Conservation (phyloP, 1,140 invertebrate genomes). For the Rhyzopertha dominica region DNA sequence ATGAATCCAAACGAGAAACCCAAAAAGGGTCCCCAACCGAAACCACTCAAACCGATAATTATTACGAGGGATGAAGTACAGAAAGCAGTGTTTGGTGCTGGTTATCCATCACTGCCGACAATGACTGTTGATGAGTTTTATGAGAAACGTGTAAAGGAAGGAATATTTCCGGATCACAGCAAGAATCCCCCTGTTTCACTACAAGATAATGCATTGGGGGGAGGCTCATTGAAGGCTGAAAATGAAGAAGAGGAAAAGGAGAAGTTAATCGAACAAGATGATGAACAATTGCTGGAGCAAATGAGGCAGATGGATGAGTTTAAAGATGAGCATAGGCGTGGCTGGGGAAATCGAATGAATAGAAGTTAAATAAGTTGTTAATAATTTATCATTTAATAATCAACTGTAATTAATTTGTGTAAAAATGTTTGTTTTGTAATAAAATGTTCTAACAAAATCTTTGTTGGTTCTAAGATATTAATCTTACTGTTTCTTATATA, state of each 20-base stretch:
- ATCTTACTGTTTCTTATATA: too few species aligned
- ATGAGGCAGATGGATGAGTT: constrained; percentile 82
- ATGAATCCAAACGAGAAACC: constrained; percentile 45
- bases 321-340: constrained; percentile 83
- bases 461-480: too few species aligned
- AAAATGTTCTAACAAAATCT: too few species aligned
- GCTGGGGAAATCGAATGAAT: constrained; percentile 84
- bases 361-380: constrained; percentile 71
- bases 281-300: constrained; percentile 63
- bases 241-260: constrained; percentile 56
- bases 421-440: too few species aligned
- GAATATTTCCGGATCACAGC: constrained; percentile 52
- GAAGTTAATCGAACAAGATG: constrained; percentile 65
- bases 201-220: constrained; percentile 40
- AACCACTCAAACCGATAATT: constrained; percentile 81
- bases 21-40: constrained; percentile 42
- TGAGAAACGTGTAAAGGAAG: constrained; percentile 76
- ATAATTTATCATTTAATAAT: too few species aligned
- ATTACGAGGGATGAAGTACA: constrained; percentile 85
- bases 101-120: constrained; percentile 89
- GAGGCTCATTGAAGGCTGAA: constrained; percentile 48
- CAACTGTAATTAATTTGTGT: too few species aligned
- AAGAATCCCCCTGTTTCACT: constrained; percentile 33
- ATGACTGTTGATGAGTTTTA: constrained; percentile 95
- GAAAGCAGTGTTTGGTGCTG: constrained; percentile 89